Base-by-base conservation (phyloP, 2,888 invertebrate species). In the Boloria selene region DNA sequence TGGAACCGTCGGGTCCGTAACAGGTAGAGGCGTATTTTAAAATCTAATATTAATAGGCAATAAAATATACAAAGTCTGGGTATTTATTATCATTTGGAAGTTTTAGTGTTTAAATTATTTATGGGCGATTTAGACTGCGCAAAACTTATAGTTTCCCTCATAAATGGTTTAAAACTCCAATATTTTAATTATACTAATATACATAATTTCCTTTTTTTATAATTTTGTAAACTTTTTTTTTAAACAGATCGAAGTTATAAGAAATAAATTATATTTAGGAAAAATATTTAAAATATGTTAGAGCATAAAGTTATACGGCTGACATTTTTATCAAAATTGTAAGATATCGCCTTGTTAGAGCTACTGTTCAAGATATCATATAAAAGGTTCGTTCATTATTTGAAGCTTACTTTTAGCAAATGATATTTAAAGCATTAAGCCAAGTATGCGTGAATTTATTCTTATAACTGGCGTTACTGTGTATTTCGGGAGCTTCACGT, bases 21-120 rank as follows among this genome's bases (percentile, higher is more conserved):
- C 75, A 77, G 76, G 77, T 78, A 79, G 75, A 73, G 54, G 31
- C 62, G 56, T 55, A 65, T 64, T 71, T 58, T 47, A 63, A 70
- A 65, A 69, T 65, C 64, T 69, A 58, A 72, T 68, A 68, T 65
- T 69, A 67, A 70, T 69, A 65, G 68, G 55, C 63, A 53, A 66
- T 69, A 72, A 72, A 69, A 66, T 61, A 66, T 65, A 68, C 67
- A 69, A 65, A 63, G 68, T 66, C 56, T 67, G 55, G 53, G 51
- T 61, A 61, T 65, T 61, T 56, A 56, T 66, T 47, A 54, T 16
- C 63, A 16, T 56, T 51, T 63, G 10, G 14, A 50, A 17, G 14
- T 56, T 64, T 50, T 42, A 56, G 63, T 54, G 18, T 56, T 49
- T 13, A 26, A n/a, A 49, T 51, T 51, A 18, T 64, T 64, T 10